Percentiles rank a stretch among this genome's conserved stretches.
These are phyloP conservation scores for Neostethus bicornis DNA, from an alignment of 2,797 vertebrate genomes.

Conservation along the genomic window DNA sequence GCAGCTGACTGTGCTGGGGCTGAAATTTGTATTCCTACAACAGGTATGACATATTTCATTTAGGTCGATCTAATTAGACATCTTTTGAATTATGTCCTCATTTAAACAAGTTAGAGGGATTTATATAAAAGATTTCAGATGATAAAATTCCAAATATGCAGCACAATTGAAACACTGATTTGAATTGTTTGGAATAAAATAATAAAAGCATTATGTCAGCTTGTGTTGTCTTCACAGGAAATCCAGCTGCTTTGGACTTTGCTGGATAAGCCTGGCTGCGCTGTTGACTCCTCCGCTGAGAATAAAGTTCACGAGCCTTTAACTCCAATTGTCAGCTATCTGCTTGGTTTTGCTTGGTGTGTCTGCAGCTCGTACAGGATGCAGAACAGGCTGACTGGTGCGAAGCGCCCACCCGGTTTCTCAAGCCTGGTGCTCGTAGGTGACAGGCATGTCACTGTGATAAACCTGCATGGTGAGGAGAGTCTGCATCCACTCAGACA, in stretches of 20 bases:
- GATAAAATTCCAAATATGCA: constrained; percentile 25
- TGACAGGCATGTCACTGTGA: constrained; percentile 76
- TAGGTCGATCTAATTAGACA: constrained; percentile 43
- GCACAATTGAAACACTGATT: constrained; percentile 31
- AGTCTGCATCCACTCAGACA: constrained; percentile 50
- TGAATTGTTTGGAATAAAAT: constrained; percentile 51
- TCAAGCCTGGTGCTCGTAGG: constrained; percentile 55
- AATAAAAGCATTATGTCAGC: constrained; percentile 51
- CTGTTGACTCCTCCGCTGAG: constrained; percentile 55
- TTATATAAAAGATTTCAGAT: constrained; percentile 20
- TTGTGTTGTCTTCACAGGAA: constrained; percentile 45
- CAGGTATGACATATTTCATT: constrained; percentile 42
- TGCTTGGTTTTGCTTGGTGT: constrained; percentile 70
- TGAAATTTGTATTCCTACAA: constrained; percentile 44
- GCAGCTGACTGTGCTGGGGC: constrained; percentile 39
- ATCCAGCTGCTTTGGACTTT: constrained; percentile 43
- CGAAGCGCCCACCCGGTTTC: constrained; percentile 53
- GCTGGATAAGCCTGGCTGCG: constrained; percentile 47
- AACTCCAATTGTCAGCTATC: constrained; percentile 79
- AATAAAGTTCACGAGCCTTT: constrained; percentile 66
- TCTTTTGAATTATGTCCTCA: constrained; percentile 49
- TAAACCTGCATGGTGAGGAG: constrained; percentile 59
- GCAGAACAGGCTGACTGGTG: constrained; percentile 64
- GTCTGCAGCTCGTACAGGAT: constrained; percentile 54
- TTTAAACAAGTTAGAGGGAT: constrained; percentile 43